Percentiles rank a stretch among this genome's conserved stretches.
Conservation (phyloP, 2,888 invertebrate species). For the Drosophila basisetae region DNA sequence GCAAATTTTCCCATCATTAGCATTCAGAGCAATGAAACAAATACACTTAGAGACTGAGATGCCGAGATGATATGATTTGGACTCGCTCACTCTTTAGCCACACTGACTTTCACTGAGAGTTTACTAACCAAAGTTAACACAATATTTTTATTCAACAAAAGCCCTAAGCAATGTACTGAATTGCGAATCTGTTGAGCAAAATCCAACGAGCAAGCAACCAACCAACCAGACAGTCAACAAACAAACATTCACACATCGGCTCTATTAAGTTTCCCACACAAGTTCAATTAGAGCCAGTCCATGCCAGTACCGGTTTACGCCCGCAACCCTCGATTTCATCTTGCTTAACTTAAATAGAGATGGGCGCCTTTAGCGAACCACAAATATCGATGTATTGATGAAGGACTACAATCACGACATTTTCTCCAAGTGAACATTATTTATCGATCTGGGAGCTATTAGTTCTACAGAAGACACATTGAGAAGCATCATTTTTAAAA, state of each 20-base stretch:
- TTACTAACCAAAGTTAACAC: slow-evolving; percentile 76
- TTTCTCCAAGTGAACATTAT: background rate
- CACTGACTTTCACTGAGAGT: slow-evolving; percentile 34
- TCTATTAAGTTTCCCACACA: slow-evolving; percentile 75
- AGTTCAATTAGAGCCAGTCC: slow-evolving; percentile 76
- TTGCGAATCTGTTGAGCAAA: slow-evolving; percentile 51
- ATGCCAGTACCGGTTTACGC: slow-evolving; percentile 3
- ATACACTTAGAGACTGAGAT: slow-evolving; percentile 71
- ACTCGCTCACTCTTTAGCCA: slow-evolving; percentile 12
- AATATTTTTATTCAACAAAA: slow-evolving; percentile 74
- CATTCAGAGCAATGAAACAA: slow-evolving; percentile 82
- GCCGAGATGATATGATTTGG: slow-evolving; percentile 35
- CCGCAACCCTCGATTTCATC: background rate
- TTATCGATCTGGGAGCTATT: background rate
- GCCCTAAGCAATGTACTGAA: slow-evolving; percentile 60
- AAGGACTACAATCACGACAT: background rate
- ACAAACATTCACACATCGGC: slow-evolving; percentile 76
- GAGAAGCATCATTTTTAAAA: background rate
- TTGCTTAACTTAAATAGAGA: slow-evolving; percentile 19
- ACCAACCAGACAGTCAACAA: slow-evolving; percentile 29
- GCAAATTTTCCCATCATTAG: slow-evolving; percentile 82
- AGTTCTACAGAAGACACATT: background rate
- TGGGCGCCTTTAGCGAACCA: slow-evolving; percentile 7
- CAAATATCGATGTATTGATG: background rate
- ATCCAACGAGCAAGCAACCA: slow-evolving; percentile 12